Percentiles rank a stretch among this genome's conserved stretches.
phyloP scores from a whole-genome alignment of 2,888 invertebrate genomes.

The Pinctada fucata region DNA sequence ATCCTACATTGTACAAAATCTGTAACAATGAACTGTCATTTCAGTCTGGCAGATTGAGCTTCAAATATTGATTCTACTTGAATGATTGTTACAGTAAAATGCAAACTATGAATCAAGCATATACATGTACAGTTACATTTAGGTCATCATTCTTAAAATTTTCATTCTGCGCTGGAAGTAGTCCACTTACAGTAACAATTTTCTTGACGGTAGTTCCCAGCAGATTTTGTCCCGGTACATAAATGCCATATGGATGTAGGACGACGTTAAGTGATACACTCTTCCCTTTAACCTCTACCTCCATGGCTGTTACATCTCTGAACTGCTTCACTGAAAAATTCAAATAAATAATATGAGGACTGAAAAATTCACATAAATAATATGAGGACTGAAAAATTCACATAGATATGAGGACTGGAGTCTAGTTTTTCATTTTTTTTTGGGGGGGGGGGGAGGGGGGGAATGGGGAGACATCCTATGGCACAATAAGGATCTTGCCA shows the following conservation, averaged over 20 bases:
- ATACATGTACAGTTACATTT: no score
- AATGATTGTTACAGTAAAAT: no score
- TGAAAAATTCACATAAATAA: slow-evolving; percentile 8
- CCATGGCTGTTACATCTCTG: slow-evolving; percentile 69
- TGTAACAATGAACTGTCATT: no score
- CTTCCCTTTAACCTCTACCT: slow-evolving; percentile 72
- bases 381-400: slow-evolving; percentile 46
- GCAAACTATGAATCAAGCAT: no score
- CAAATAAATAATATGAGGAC: not conserved
- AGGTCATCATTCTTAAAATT: no score
- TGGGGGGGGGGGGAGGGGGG: no score
- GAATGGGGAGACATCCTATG: no score
- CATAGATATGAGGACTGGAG: not conserved
- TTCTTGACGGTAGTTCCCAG: slow-evolving; percentile 71
- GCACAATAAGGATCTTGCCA: no score
- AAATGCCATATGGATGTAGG: slow-evolving; percentile 74
- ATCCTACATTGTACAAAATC: no score
- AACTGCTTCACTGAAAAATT: slow-evolving; percentile 54
- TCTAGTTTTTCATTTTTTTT: no score
- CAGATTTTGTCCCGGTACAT: slow-evolving; percentile 69
- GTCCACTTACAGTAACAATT: slow-evolving; percentile 68
- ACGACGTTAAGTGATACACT: slow-evolving; percentile 73
- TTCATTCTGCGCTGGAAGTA: not conserved
- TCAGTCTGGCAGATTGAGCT: no score
- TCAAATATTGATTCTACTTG: no score